Base-by-base conservation (phyloP, 2,113 vertebrate species). In the Cygnus buccinator region DNA sequence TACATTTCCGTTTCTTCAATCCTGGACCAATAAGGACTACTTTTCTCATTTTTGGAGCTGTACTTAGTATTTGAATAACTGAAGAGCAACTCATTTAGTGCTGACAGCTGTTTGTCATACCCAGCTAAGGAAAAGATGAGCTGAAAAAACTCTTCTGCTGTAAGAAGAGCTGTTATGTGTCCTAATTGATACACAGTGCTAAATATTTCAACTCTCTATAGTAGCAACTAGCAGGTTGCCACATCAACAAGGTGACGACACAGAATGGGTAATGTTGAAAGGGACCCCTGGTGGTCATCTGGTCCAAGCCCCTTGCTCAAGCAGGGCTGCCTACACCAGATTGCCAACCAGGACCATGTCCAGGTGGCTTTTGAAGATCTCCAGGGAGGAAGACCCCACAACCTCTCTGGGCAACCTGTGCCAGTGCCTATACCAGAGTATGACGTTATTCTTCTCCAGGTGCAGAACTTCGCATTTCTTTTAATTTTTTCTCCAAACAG, bases 111-210 rank as follows among this genome's bases (percentile, higher is more conserved):
- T 92, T 79, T 90, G 67, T 79, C 78, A 80, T 58, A 95, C 21
- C 52, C 80, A 87, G 25, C 15, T 79, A 90, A 87, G 59, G 83
- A 91, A 93, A 96, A 39, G n/a, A 73, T 97, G 68, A 89, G 11
- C 59, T 91, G 48, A 63, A 75, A 73, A 67, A 48, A 25, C 0
- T 23, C 50, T 92, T 61, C 48, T 95, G 54, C 39, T 77, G 16
- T 52, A 89, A 82, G 83, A 79, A 86, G 63, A 63, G 43, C 28
- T 76, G 15, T 39, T 65, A 62, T 21, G 15, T 71, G 39, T 62
- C 63, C 13, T 73, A 94, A 90, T 6, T 93, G 85, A 89, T 83
- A 81, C 13, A 95, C 23, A 65, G 66, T 86, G 68, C 4, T 3
- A 6, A 89, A 59, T 67, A 57, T 13, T 44, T 96, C 91, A 87